A percentile compares a stretch with the other conserved stretches of the same genome.
Conservation (phyloP, 2,888 invertebrate genomes). For the Drosophila incognita region DNA sequence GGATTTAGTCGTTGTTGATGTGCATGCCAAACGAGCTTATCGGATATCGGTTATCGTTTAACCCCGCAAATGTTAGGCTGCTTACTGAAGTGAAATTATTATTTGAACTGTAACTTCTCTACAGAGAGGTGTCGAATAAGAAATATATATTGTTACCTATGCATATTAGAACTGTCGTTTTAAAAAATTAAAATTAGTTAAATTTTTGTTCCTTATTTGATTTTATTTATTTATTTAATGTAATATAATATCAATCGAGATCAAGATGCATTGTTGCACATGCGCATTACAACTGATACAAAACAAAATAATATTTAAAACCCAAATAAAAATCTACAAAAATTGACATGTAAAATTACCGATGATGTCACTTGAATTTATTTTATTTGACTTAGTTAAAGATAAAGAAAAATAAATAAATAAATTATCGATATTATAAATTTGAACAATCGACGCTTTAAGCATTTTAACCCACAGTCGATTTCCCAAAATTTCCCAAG, state of each 20-base stretch:
- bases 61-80: neutral
- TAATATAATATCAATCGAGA: neutral
- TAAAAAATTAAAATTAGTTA: neutral
- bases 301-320: no score
- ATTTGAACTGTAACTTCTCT: neutral
- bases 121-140: neutral
- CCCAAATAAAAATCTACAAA: no score
- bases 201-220: neutral
- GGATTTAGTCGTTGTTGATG: constrained; percentile 8
- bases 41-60: neutral
- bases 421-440: neutral
- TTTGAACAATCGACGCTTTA: neutral
- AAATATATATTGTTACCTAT: no score
- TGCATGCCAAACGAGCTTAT: neutral
- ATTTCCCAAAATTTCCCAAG: neutral
- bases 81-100: neutral
- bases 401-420: neutral
- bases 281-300: no score
- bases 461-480: neutral
- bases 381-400: neutral
- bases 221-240: neutral
- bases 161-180: neutral
- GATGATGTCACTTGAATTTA: neutral
- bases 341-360: neutral
- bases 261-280: no score